Base-by-base conservation (phyloP, 2,113 vertebrate species). In the Brachypteracias leptosomus region DNA sequence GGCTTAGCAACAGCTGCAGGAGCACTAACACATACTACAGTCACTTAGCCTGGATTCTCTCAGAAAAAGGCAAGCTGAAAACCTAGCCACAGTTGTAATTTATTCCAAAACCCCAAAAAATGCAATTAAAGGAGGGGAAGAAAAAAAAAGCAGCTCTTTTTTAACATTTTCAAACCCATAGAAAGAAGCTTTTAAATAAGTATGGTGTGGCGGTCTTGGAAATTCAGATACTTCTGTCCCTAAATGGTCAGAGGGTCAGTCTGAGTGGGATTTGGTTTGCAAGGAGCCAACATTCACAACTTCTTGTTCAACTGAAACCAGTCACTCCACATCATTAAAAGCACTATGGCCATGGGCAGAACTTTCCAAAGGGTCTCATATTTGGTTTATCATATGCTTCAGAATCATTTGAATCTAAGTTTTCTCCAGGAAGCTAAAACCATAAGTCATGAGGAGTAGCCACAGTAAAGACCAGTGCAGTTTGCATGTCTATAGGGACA, bases 1-100 rank as follows among this genome's bases (percentile, higher is more conserved):
- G 57, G 95, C 86, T 97, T 89, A 96, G 80, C 74, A 96, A 90
- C 96, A 95, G 95, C 96, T 97, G 94, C 80, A 94, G 82, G 19
- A 93, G 76, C 74, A 88, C 88, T 52, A 89, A 88, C 68, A 96
- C 57, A 63, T 38, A 78, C 22, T 82, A 49, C 68, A 94, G 35
- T 59, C 79, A 82, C 52, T 85, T 68, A 63, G 10, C 55, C 66
- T 88, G 22, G 66, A 62, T 54, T 95, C 54, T 44, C 28, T 35
- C n/a, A 83, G 62, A 94, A 90, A 89, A 93, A 90, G 70, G 59
- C 82, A 91, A 49, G 63, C 76, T 93, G 79, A 72, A 91, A 93
- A 76, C 38, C 33, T 91, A 94, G 63, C n/a, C 68, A 79, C 36
- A 77, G 28, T 26, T 58, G 18, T 87, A 58, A 68, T 63, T 88